phyloP scores from a whole-genome alignment of 2,113 vertebrate species.

The Podilymbus podiceps region DNA sequence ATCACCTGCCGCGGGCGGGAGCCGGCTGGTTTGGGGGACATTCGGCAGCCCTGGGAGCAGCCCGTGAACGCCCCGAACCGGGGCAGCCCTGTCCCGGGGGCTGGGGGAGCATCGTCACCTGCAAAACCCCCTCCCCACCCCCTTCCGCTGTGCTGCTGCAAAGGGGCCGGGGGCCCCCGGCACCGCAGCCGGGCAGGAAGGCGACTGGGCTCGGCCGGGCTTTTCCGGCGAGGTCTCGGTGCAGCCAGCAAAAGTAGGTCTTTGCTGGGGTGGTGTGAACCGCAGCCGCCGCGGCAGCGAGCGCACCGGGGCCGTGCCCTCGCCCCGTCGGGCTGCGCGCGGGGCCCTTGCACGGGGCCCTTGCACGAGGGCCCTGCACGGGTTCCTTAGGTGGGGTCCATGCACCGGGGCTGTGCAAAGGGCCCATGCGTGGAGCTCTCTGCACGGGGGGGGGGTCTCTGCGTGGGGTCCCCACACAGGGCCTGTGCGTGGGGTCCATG shows the following conservation, averaged over 20 bases:
- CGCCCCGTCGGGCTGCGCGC: background rate
- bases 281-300: fast-evolving
- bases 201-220: background rate
- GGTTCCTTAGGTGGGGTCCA: no score
- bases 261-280: background rate
- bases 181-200: background rate
- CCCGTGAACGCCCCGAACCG: fast-evolving
- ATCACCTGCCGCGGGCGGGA: background rate
- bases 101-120: background rate
- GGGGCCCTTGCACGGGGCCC: background rate
- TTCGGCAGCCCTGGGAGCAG: background rate
- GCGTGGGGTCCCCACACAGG: background rate
- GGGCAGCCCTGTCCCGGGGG: background rate
- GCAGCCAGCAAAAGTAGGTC: background rate
- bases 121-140: background rate
- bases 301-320: fast-evolving
- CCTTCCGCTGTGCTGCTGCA: no score
- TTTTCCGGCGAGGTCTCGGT: background rate
- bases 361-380: no score
- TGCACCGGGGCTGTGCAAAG: background rate
- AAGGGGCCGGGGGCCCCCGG: fast-evolving
- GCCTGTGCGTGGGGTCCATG: background rate
- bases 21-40: background rate
- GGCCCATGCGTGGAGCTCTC: no score
- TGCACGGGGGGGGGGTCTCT: background rate